Base-by-base conservation (phyloP, 2,888 invertebrate genomes). In the Sisyra nigra region DNA sequence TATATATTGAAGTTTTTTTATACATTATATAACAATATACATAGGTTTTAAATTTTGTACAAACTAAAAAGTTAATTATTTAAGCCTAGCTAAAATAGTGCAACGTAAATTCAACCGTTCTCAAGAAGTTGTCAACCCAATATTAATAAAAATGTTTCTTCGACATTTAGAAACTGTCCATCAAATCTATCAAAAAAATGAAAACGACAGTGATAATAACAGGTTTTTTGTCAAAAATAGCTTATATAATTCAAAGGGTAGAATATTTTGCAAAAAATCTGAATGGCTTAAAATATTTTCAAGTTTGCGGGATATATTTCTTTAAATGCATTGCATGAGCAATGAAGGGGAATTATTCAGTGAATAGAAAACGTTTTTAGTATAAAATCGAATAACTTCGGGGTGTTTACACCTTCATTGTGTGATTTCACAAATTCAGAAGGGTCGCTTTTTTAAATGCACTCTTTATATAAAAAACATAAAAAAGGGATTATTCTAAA, bases 341-440 rank as follows among this genome's bases (percentile, higher is more conserved):
- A 39, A 18, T 18, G 13, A 10, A 39, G 19, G 17, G 19, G 39
- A 19, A 19, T 17, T n/a, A 19, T 39, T 19, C 13, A 18, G 39
- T 11, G 24, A 39, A 18, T 55, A 55, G 54, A 57, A 55, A 55
- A 53, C 57, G 55, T 57, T 59, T 58, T 57, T 52, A 52, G 55
- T 55, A 57, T 55, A 54, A 60, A 60, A 58, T 59, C 58, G 57
- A 60, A 60, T 60, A 59, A 58, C 59, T 60, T 60, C 58, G 53
- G 57, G 59, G 58, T 60, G 57, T 60, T 60, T 59, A 58, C 59
- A 53, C 53, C 50, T 41, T 50, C 52, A 54, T 56, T 57, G 55
- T 55, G 34, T 14, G 6, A 34, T 34, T 34, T 34, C 14, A 24
- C 35, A 15, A 18, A 39, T 41, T 19, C 41, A 31, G 18, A 41